Evolutionary conservation across 2,113 vertebrate genomes (phyloP).

Genomic region (Mustela nigripes): DNA sequence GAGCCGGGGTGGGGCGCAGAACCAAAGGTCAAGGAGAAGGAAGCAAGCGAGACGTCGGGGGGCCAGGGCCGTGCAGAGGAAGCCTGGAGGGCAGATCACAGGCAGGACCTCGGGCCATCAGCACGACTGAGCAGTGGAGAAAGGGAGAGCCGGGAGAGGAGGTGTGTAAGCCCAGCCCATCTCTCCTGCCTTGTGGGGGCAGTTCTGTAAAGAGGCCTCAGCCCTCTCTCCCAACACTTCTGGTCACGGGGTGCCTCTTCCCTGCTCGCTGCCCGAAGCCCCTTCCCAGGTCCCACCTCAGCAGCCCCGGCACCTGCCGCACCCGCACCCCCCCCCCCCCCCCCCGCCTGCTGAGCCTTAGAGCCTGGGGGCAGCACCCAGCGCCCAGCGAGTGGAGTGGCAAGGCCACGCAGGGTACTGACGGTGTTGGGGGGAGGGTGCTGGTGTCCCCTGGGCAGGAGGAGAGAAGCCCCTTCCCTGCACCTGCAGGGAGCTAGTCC

Average conservation of each 20-base stretch:
- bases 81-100: not conserved
- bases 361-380: not conserved
- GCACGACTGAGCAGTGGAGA: not conserved
- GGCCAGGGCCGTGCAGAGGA: not conserved
- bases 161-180: not conserved
- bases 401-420: not conserved
- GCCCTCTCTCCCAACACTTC: not conserved
- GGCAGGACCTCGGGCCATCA: not conserved
- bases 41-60: not conserved
- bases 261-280: not conserved
- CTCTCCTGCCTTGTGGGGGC: not conserved
- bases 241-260: not conserved
- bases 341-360: not conserved
- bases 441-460: not conserved
- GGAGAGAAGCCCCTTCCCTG: not conserved
- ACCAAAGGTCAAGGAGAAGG: not conserved
- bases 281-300: not conserved
- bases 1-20: not conserved
- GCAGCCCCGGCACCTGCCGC: too few species aligned
- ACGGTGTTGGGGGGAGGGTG: not conserved
- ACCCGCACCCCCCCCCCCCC: accelerated
- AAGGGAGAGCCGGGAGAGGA: not conserved
- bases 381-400: not conserved
- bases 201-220: not conserved
- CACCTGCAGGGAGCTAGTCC: not conserved